Evolutionary conservation across 92 coral and sea anemone genomes (phyloP).

Genomic region (Plumapathes pennacea): DNA sequence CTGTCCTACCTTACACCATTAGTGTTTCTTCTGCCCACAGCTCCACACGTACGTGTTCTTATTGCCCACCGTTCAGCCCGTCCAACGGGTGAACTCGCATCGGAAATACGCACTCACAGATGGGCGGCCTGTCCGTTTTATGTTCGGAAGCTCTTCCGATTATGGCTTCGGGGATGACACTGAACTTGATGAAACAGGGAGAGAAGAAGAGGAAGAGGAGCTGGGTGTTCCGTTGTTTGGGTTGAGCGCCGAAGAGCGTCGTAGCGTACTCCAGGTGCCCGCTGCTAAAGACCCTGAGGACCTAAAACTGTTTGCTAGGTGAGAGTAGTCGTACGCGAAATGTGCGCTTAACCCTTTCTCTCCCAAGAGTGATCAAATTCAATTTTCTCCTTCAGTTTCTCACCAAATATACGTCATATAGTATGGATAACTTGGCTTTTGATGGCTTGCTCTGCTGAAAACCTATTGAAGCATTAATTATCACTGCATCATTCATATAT

Average conservation of each 20-base stretch:
- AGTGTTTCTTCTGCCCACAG: conserved; percentile 38
- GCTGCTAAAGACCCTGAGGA: conserved; percentile 85
- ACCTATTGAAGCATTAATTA: no score
- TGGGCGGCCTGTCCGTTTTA: conserved; percentile 76
- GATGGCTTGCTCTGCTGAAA: no score
- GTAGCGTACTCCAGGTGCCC: conserved; percentile 57
- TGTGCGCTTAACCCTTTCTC: no score
- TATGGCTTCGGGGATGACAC: conserved; percentile 25
- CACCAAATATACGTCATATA: no score
- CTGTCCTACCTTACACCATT: no score
- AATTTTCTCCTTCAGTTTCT: no score
- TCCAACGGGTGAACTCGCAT: conserved; percentile 35
- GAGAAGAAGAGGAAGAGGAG: conserved; percentile 39
- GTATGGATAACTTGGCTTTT: no score
- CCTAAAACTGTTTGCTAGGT: conserved; percentile 84
- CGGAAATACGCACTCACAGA: conserved; percentile 22
- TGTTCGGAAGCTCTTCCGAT: conserved; percentile 71
- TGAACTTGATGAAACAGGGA: conserved; percentile 26
- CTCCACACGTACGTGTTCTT: conserved; percentile 90
- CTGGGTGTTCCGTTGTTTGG: conserved; percentile 43
- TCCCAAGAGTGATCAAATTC: no score
- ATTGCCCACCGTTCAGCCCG: conserved; percentile 66
- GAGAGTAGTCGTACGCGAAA: no score
- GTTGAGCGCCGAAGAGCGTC: conserved; percentile 66
- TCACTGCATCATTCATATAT: no score